Evolutionary conservation across 2,888 invertebrate species (phyloP), one percentile per base, ranked within the genome.

Genomic region (Mythimna vitellina): DNA sequence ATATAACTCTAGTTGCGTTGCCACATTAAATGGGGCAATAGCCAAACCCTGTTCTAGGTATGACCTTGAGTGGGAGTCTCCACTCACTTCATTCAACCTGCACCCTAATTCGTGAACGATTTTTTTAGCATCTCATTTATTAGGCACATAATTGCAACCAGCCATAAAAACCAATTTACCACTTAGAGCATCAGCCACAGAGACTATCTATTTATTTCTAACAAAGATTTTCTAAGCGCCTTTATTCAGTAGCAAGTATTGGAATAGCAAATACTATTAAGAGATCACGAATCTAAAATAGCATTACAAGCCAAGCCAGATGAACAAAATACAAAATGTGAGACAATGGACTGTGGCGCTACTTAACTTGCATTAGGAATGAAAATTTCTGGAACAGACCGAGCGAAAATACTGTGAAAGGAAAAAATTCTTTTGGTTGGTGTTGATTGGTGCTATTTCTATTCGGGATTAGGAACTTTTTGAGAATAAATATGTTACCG

Each of bases 221-320:
- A 77, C 79, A 80, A 86, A 82, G 75, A 87, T 88, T 87, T 88
- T 83, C 84, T 76, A 86, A 84, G 81, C 81, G 38, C 38, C 29
- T 78, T 87, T 87, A 89, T 90, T 88, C 87, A 88, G 89, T 86
- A 88, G 89, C 88, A 71, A 80, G 86, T 89, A 91, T 90, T 87
- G 86, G 89, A 91, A 90, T 81, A 90, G 91, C 89, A 80, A 92
- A 92, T 89, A 90, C 92, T 92, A 93, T 94, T 92, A 92, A 93
- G 92, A 93, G 93, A 94, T 93, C 94, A 93, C 91, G 92, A 92
- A 92, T 92, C 90, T 92, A 90, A 93, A 95, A 94, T 93, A 93
- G 92, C 90, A 82, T 87, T 89, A 89, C 89, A 89, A 85, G 86
- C 88, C 85, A 82, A 84, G 80, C 79, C 81, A 89, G 88, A 86